Evolutionary conservation across 1,140 invertebrate species (phyloP).

Genomic region (Tribolium castaneum): DNA sequence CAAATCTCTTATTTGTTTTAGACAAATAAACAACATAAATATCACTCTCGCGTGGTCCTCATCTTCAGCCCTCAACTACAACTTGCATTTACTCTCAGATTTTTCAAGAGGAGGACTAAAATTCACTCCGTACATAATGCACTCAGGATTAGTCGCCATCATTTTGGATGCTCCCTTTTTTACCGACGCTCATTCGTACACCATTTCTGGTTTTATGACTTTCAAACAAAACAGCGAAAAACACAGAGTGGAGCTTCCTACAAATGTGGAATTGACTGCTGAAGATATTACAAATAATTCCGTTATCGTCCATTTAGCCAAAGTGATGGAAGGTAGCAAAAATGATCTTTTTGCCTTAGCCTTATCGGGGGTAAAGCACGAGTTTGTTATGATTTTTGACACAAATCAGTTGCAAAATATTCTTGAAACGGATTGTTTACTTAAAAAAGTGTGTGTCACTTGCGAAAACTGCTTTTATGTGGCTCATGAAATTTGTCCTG

Average conservation of each 20-base stretch:
- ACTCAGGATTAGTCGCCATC: not conserved
- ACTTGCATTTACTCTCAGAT: not conserved
- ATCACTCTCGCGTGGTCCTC: slow-evolving; percentile 21
- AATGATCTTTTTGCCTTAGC: not conserved
- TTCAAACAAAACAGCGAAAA: not conserved
- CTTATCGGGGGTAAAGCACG: not conserved
- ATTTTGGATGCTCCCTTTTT: slow-evolving; percentile 28
- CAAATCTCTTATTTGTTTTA: slow-evolving; percentile 28
- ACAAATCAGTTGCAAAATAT: not conserved
- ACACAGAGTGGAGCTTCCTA: not conserved
- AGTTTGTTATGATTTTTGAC: not conserved
- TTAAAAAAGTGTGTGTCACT: not conserved
- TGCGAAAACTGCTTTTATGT: not conserved
- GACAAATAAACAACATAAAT: slow-evolving; percentile 8
- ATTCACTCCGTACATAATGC: not conserved
- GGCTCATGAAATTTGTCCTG: slow-evolving; percentile 12
- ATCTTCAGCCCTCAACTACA: slow-evolving; percentile 16
- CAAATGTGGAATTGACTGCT: not conserved
- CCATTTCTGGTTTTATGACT: not conserved
- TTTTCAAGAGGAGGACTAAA: not conserved
- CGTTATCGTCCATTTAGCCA: not conserved
- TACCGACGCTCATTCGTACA: not conserved
- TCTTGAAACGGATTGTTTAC: slow-evolving; percentile 20
- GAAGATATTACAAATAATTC: not conserved
- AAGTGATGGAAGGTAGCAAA: slow-evolving; percentile 12